A percentile compares a stretch with the other conserved stretches of the same genome.
Conservation (phyloP, 2,113 vertebrate species). For the Stegostoma tigrinum region DNA sequence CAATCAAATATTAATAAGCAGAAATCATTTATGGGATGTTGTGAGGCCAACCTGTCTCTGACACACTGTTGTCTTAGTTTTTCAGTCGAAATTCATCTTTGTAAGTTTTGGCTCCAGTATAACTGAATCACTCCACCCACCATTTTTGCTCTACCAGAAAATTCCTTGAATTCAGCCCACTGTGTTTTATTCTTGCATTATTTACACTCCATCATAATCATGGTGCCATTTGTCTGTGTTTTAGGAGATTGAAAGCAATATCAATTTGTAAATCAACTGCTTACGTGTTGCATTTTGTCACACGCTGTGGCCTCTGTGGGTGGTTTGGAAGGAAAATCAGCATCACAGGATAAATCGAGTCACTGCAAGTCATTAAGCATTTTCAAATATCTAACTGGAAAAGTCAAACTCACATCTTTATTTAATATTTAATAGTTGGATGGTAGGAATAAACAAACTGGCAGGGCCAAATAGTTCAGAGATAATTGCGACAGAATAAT, state of each 20-base stretch:
- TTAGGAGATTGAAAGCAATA: not conserved
- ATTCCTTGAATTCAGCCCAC: not conserved
- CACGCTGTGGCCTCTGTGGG: not conserved
- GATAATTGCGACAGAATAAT: not conserved
- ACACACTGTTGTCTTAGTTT: too few species aligned
- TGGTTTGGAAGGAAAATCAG: not conserved
- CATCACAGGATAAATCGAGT: not conserved
- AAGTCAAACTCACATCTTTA: not conserved
- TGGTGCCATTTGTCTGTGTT: not conserved
- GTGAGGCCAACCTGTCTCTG: too few species aligned
- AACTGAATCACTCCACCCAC: too few species aligned
- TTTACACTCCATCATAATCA: not conserved
- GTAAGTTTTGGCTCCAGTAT: too few species aligned
- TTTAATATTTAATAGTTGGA: conserved; percentile 1
- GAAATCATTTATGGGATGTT: too few species aligned
- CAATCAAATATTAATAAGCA: too few species aligned
- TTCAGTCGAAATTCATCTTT: too few species aligned
- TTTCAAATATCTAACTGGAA: not conserved
- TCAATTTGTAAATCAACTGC: not conserved
- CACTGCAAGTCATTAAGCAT: not conserved
- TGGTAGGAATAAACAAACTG: not conserved
- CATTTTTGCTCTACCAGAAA: too few species aligned
- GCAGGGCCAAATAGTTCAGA: not conserved
- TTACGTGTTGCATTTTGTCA: not conserved
- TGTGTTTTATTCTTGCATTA: not conserved